A percentile compares a stretch with the other conserved stretches of the same genome.
phyloP scores from a whole-genome alignment of 1,140 invertebrate species.

The Lepidurus packardi region DNA sequence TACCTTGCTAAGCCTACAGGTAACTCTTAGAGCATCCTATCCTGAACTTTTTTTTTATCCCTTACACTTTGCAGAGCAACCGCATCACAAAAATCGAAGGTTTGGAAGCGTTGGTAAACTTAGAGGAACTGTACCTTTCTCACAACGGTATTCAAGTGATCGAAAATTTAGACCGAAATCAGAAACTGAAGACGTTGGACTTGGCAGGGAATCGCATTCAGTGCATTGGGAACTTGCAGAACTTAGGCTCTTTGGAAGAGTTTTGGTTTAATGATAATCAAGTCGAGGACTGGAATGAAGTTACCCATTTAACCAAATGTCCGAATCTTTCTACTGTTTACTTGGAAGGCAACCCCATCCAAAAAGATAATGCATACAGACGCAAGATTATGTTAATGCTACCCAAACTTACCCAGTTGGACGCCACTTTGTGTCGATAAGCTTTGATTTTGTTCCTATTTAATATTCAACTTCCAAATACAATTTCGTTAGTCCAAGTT shows the following conservation, averaged over 20 bases:
- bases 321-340: constrained; percentile 82
- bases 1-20: constrained; percentile 78
- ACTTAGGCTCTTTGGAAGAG: constrained; percentile 73
- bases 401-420: constrained; percentile 84
- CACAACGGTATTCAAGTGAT: constrained; percentile 83
- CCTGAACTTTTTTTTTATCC: constrained; percentile 32
- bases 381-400: constrained; percentile 83
- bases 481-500: too few relatives aligned
- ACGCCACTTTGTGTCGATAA: constrained; percentile 76
- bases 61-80: constrained; percentile 58
- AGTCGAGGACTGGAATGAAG: constrained; percentile 66
- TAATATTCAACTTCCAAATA: too few relatives aligned
- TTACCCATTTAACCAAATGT: constrained; percentile 3
- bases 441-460: not conserved
- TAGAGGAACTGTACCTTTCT: constrained; percentile 87
- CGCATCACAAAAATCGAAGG: constrained; percentile 83
- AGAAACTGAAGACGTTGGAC: constrained; percentile 76
- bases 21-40: constrained; percentile 39
- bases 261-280: constrained; percentile 95
- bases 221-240: constrained; percentile 68
- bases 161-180: constrained; percentile 64
- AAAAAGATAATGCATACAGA: constrained; percentile 76
- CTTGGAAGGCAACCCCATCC: constrained; percentile 85
- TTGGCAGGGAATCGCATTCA: constrained; percentile 82
- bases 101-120: constrained; percentile 60